These are phyloP conservation scores for Pseudomugil tenellus DNA, from an alignment of 2,797 vertebrate genomes.

Conservation along the genomic window DNA sequence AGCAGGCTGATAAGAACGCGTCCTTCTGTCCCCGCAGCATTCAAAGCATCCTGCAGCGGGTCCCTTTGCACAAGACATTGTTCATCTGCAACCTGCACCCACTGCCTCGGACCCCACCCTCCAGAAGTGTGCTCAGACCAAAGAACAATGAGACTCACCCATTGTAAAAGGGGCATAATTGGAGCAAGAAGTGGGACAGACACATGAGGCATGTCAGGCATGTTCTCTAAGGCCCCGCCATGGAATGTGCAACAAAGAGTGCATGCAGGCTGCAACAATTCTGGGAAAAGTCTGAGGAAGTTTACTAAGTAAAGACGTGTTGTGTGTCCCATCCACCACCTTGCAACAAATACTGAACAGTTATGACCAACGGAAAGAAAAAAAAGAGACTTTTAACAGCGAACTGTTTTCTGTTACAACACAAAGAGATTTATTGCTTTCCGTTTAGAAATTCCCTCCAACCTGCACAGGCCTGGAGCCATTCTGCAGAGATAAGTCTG, in stretches of 20 bases:
- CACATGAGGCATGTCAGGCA: slow-evolving; percentile 50
- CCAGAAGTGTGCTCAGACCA: slow-evolving; percentile 12
- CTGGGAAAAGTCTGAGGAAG: slow-evolving; percentile 72
- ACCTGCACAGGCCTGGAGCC: slow-evolving; percentile 24
- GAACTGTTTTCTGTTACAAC: neutral
- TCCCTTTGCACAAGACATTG: slow-evolving; percentile 18
- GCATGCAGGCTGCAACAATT: slow-evolving; percentile 66
- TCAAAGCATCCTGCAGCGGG: slow-evolving; percentile 56
- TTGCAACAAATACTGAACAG: slow-evolving; percentile 3
- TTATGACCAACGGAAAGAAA: neutral
- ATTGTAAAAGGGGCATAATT: slow-evolving; percentile 26
- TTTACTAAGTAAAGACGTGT: slow-evolving; percentile 38
- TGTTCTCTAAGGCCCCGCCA: slow-evolving; percentile 46
- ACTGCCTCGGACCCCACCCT: slow-evolving; percentile 26
- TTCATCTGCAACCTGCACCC: slow-evolving; percentile 39
- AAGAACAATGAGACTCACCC: slow-evolving; percentile 71
- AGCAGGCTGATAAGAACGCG: slow-evolving; percentile 31
- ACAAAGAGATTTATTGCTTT: slow-evolving; percentile 9
- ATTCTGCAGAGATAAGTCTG: slow-evolving; percentile 36
- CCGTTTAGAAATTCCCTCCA: slow-evolving; percentile 18
- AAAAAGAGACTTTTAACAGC: neutral
- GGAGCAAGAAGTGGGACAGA: slow-evolving; percentile 56
- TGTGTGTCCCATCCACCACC: slow-evolving; percentile 4
- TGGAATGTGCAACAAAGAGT: slow-evolving; percentile 64
- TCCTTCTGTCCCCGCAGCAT: slow-evolving; percentile 56